Percentiles rank a stretch among this genome's conserved stretches.
These are phyloP conservation scores for Boulengerochromis microlepis DNA, from an alignment of 2,113 vertebrate genomes.

Conservation along the genomic window DNA sequence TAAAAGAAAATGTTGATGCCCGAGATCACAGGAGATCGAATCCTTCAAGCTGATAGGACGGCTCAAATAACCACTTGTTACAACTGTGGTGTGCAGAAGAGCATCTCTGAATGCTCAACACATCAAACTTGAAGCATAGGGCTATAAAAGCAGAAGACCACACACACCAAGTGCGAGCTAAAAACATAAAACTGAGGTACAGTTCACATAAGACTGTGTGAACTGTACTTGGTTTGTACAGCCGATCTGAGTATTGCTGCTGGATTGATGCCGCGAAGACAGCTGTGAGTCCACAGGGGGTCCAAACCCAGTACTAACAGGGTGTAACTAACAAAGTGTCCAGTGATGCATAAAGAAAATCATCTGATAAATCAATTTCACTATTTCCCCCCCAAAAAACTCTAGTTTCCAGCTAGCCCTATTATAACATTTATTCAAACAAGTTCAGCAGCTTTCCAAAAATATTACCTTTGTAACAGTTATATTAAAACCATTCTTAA, in stretches of 20 bases:
- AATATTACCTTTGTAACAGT: neutral
- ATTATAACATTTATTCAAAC: neutral
- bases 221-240: neutral
- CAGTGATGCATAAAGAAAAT: neutral
- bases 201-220: neutral
- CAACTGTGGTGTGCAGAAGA: neutral
- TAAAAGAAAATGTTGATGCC: neutral
- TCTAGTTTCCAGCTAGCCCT: neutral
- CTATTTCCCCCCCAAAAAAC: neutral
- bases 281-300: too few species aligned
- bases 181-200: neutral
- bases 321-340: neutral
- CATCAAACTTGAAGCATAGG: neutral
- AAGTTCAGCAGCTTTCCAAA: neutral
- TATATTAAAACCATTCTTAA: neutral
- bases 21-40: neutral
- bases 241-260: neutral
- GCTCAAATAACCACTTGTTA: neutral
- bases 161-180: neutral
- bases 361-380: neutral
- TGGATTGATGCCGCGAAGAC: neutral
- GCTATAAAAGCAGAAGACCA: neutral
- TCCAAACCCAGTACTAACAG: neutral
- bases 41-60: neutral
- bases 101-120: neutral